Evolutionary conservation across 2,113 vertebrate genomes (phyloP).

Genomic region (Mormoops blainvillei): DNA sequence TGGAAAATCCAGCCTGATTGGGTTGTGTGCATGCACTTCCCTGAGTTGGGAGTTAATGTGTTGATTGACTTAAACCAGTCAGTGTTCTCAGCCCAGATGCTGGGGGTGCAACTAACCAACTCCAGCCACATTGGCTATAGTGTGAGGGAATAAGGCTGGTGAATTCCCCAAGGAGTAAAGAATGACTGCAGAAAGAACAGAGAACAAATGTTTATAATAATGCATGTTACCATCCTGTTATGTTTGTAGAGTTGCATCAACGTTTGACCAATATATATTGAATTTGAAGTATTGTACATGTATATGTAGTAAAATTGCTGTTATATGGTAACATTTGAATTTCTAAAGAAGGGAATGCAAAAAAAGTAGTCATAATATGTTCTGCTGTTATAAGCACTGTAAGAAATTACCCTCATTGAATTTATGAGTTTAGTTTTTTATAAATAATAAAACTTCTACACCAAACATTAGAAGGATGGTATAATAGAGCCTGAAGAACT

Average conservation of each 20-base stretch:
- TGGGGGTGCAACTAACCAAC: rapidly evolving
- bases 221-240: not conserved
- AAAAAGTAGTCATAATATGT: not conserved
- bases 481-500: not conserved
- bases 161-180: not conserved
- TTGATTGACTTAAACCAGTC: not conserved
- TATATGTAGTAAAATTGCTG: not conserved
- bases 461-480: not conserved
- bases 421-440: not conserved
- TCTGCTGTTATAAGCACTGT: not conserved
- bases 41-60: not conserved
- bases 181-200: not conserved
- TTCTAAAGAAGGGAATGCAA: not conserved
- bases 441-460: not conserved
- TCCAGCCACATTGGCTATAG: not conserved
- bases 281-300: not conserved
- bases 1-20: not conserved
- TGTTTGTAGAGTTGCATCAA: not conserved
- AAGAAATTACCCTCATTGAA: not conserved
- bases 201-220: not conserved
- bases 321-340: not conserved
- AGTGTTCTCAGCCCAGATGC: not conserved
- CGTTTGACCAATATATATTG: not conserved
- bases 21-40: not conserved
- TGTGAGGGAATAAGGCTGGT: not conserved